These are phyloP conservation scores for Drosophila prostipennis DNA, from an alignment of 2,888 invertebrate species.

Conservation along the genomic window DNA sequence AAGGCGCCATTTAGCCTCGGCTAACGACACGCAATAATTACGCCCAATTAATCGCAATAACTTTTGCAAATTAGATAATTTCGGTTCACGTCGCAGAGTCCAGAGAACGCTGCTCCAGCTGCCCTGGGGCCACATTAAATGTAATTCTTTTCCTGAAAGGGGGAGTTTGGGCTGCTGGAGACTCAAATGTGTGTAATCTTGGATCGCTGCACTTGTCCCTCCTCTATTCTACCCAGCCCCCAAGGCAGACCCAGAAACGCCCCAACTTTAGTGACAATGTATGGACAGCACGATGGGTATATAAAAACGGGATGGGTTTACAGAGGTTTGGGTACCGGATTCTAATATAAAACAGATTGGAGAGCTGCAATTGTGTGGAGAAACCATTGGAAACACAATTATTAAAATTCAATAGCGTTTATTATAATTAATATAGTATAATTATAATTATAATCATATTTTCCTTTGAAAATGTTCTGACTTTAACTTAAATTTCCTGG, in stretches of 20 bases:
- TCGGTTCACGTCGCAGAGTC: conserved; percentile 48
- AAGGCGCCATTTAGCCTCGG: conserved; percentile 70
- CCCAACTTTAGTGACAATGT: conserved; percentile 40
- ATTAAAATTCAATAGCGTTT: too few relatives aligned
- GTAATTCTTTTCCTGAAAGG: conserved; percentile 46
- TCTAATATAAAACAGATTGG: neutral
- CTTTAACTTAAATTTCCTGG: too few relatives aligned
- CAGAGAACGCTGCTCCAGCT: conserved; percentile 18
- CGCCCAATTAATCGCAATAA: conserved; percentile 82
- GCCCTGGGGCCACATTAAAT: conserved; percentile 51
- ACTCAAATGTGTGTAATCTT: conserved; percentile 64
- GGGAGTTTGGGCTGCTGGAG: conserved; percentile 25
- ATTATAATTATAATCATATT: too few relatives aligned
- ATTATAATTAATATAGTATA: too few relatives aligned
- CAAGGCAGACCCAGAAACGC: conserved; percentile 34
- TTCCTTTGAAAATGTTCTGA: too few relatives aligned
- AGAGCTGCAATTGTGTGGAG: too few relatives aligned
- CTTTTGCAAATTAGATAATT: conserved; percentile 82
- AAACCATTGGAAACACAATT: too few relatives aligned
- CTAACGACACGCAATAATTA: conserved; percentile 78
- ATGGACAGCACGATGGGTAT: conserved; percentile 23
- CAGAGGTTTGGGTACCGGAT: neutral
- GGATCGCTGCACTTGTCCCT: conserved; percentile 49
- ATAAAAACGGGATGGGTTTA: neutral
- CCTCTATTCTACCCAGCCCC: conserved; percentile 10